A percentile compares a stretch with the other conserved stretches of the same genome.
These are phyloP conservation scores for Zaprionus obscuricornis DNA, from an alignment of 2,888 invertebrate species.

Conservation along the genomic window DNA sequence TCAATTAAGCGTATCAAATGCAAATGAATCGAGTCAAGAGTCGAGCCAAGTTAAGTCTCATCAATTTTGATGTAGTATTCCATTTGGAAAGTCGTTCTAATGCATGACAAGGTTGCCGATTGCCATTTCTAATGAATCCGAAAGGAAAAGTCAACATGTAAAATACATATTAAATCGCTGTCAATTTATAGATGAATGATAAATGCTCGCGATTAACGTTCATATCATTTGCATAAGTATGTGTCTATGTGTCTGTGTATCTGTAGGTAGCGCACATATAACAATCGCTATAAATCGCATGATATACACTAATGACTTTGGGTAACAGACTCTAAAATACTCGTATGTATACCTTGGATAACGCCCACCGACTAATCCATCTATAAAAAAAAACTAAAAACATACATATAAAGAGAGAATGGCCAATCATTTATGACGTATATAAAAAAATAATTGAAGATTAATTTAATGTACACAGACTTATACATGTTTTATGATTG, in stretches of 20 bases:
- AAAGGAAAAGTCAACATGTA: conserved; percentile 22
- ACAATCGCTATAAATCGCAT: no score
- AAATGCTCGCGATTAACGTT: conserved; percentile 10
- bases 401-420: no score
- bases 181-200: conserved; percentile 5
- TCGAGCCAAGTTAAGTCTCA: conserved; percentile 13
- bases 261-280: no score
- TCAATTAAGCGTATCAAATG: conserved; percentile 63
- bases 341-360: background rate
- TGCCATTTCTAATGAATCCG: conserved; percentile 35
- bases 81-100: conserved; percentile 65
- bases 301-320: no score
- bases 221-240: background rate
- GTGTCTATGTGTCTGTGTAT: no score
- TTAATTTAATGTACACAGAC: no score
- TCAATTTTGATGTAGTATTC: conserved; percentile 42
- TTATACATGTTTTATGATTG: no score
- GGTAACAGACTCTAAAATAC: no score
- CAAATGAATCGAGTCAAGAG: conserved; percentile 45
- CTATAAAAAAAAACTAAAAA: no score
- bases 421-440: no score
- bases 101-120: conserved; percentile 32
- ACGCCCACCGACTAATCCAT: background rate
- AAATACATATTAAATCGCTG: conserved; percentile 6
- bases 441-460: no score